Conservation (phyloP, 2,797 vertebrate species). For the Anas bahamensis region DNA sequence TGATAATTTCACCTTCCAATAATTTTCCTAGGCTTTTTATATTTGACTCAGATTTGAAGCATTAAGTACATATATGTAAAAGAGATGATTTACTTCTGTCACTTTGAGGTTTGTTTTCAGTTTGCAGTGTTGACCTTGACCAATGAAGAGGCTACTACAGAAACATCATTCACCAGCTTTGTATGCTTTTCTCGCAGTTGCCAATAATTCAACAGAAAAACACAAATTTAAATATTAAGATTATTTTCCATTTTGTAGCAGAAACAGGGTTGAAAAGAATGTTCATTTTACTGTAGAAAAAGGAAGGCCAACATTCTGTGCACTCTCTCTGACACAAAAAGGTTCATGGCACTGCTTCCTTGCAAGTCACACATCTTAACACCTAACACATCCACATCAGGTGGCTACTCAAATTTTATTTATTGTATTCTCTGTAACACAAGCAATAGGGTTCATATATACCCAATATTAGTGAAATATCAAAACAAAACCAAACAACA, state of each 20-base stretch:
- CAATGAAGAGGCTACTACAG: neutral
- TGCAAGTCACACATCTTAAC: neutral
- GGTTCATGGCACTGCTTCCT: neutral
- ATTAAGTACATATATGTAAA: neutral
- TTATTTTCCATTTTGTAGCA: neutral
- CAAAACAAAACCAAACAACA: neutral
- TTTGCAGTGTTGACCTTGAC: neutral
- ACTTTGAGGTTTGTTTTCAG: neutral
- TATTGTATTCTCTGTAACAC: neutral
- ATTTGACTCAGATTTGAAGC: neutral
- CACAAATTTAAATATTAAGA: neutral
- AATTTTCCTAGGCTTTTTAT: neutral
- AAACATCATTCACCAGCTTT: neutral
- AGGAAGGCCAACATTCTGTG: neutral
- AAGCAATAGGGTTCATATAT: neutral
- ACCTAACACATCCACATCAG: neutral
- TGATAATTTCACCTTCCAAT: neutral
- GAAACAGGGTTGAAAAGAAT: neutral
- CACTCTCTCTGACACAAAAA: neutral
- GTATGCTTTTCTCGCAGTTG: neutral
- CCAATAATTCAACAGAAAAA: neutral
- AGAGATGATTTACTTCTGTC: neutral
- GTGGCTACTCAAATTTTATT: neutral
- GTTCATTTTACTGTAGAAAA: neutral
- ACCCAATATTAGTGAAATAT: neutral